Evolutionary conservation across 1,140 invertebrate species (phyloP).

Genomic region (Drosophila bipectinata): DNA sequence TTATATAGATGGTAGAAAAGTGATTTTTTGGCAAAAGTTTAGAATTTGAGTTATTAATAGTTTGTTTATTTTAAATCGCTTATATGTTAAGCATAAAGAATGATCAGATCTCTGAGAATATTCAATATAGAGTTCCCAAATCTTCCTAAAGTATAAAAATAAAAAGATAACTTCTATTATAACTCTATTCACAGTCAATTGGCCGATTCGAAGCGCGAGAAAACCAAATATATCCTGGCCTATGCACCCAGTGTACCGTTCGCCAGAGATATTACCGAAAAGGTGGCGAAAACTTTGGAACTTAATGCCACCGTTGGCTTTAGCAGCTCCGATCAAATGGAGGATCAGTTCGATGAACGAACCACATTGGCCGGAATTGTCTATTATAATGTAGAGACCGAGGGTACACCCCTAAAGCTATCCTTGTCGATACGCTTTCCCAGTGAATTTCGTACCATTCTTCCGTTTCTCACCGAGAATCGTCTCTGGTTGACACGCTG

Average conservation of each 20-base stretch:
- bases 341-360: conserved; percentile 64
- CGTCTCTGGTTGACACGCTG: conserved; percentile 69
- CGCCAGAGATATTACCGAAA: conserved; percentile 3
- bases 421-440: conserved; percentile 62
- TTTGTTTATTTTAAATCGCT: too few species aligned
- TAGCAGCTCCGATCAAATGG: neutral
- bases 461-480: conserved; percentile 55
- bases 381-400: neutral
- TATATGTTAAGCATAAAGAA: too few species aligned
- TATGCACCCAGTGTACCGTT: conserved; percentile 40
- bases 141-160: too few species aligned
- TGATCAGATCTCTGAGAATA: too few species aligned
- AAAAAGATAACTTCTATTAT: too few species aligned
- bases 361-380: conserved; percentile 55
- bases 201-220: conserved; percentile 58
- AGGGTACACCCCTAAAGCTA: conserved; percentile 20
- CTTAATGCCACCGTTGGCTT: conserved; percentile 38
- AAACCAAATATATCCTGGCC: conserved; percentile 47
- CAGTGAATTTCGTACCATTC: conserved; percentile 63
- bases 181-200: conserved; percentile 5
- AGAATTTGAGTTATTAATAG: too few species aligned
- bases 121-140: too few species aligned
- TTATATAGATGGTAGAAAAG: neutral
- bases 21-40: too few species aligned
- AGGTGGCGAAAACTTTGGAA: conserved; percentile 36